These are phyloP conservation scores for Horisme vitalbata DNA, from an alignment of 2,888 invertebrate genomes.

Conservation along the genomic window DNA sequence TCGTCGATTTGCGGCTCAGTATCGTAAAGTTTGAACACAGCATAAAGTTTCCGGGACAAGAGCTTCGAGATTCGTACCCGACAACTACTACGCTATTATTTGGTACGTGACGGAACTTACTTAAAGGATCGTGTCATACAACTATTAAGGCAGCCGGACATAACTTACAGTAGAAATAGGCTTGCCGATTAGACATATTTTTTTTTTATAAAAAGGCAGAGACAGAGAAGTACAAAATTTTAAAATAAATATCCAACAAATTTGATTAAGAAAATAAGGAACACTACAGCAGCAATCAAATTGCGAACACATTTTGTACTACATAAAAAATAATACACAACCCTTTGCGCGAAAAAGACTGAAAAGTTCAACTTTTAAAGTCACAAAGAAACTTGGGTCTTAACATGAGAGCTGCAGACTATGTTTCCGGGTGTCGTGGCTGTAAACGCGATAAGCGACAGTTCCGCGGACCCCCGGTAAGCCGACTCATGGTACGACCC, in stretches of 20 bases:
- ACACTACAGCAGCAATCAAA: slow-evolving; percentile 82
- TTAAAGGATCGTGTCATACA: slow-evolving; percentile 61
- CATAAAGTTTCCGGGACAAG: not conserved
- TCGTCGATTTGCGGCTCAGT: no score
- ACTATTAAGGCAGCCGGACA: slow-evolving; percentile 74
- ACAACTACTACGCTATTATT: slow-evolving; percentile 67
- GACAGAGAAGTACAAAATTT: slow-evolving; percentile 68
- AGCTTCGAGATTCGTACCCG: slow-evolving; percentile 22
- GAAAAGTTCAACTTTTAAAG: slow-evolving; percentile 79
- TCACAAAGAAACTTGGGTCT: slow-evolving; percentile 60
- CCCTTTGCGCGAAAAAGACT: slow-evolving; percentile 82
- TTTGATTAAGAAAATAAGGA: slow-evolving; percentile 77
- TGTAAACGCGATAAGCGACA: not conserved
- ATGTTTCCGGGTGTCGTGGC: slow-evolving; percentile 16
- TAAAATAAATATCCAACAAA: slow-evolving; percentile 76
- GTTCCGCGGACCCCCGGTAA: slow-evolving; percentile 32
- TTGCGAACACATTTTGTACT: slow-evolving; percentile 83
- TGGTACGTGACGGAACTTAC: slow-evolving; percentile 69
- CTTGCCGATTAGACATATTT: slow-evolving; percentile 61
- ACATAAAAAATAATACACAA: slow-evolving; percentile 83
- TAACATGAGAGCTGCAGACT: slow-evolving; percentile 39
- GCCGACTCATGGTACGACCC: slow-evolving; percentile 52
- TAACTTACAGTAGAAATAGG: slow-evolving; percentile 60
- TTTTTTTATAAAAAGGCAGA: slow-evolving; percentile 56
- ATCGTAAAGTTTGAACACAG: no score